A percentile compares a stretch with the other conserved stretches of the same genome.
phyloP scores from a whole-genome alignment of 1,140 invertebrate species.

The Lamellibrachia luymesi region DNA sequence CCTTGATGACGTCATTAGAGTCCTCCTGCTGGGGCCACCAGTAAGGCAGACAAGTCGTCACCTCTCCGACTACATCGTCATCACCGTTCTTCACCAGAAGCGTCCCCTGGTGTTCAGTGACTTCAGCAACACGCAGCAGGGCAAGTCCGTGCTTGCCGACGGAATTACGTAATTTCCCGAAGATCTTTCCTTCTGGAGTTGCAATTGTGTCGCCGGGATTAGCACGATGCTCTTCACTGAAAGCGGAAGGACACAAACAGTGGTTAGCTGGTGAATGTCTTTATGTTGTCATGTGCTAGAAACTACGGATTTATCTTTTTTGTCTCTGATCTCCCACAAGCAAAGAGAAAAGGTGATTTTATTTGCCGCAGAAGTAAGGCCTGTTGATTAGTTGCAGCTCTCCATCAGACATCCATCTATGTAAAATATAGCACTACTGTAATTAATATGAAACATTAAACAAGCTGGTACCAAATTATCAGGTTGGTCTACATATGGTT shows the following conservation, averaged over 20 bases:
- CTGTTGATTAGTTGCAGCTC: neutral
- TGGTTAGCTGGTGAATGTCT: neutral
- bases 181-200: constrained; percentile 16
- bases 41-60: constrained; percentile 15
- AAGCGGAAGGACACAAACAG: constrained; percentile 2
- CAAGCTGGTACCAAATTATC: neutral
- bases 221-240: constrained; percentile 3
- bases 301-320: neutral
- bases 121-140: constrained; percentile 22
- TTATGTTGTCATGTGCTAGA: neutral
- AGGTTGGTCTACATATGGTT: neutral
- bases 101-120: neutral
- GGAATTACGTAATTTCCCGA: constrained; percentile 22
- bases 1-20: constrained; percentile 7
- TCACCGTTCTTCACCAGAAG: constrained; percentile 17
- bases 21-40: constrained; percentile 25
- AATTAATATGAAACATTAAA: neutral
- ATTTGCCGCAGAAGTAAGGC: neutral
- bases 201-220: constrained; percentile 12
- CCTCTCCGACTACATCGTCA: constrained; percentile 11
- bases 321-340: neutral
- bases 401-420: neutral
- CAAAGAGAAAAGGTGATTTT: neutral
- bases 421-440: no score
- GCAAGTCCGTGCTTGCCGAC: constrained; percentile 20